Conservation (phyloP, 23 tunicate genomes). For the Halocynthia aurantium region DNA sequence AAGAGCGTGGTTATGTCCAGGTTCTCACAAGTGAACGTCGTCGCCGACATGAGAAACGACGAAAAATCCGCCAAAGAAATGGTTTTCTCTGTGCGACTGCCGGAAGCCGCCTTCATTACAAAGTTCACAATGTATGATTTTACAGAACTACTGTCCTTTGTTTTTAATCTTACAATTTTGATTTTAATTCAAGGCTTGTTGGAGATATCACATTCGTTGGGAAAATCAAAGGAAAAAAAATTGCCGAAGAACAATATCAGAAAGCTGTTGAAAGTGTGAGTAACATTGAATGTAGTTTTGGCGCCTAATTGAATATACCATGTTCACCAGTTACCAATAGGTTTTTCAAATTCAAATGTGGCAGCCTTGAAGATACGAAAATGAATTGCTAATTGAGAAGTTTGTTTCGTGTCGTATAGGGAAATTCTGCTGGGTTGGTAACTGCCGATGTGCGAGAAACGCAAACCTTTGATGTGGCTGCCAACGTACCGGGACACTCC, state of each 20-base stretch:
- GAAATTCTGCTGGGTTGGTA: constrained; percentile 61
- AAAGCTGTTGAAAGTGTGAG: constrained; percentile 49
- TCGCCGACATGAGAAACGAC: background rate
- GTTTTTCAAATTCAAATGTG: too few relatives aligned
- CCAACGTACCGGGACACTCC: constrained; percentile 50
- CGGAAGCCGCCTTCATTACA: constrained; percentile 9
- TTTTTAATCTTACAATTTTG: too few relatives aligned
- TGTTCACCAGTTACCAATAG: background rate
- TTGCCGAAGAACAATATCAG: constrained; percentile 38
- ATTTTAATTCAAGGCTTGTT: constrained; percentile 32
- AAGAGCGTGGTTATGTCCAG: background rate
- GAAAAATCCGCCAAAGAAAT: background rate
- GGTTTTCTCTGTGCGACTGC: constrained; percentile 2
- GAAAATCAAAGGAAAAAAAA: constrained; percentile 42
- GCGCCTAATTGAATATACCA: background rate
- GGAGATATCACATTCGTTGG: constrained; percentile 58
- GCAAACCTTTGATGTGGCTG: constrained; percentile 68
- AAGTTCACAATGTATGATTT: background rate
- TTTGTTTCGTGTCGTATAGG: constrained; percentile 26
- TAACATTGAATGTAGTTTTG: too few relatives aligned
- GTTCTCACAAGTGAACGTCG: background rate
- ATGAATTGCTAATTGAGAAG: too few relatives aligned
- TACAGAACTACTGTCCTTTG: too few relatives aligned
- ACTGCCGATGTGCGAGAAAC: constrained; percentile 46
- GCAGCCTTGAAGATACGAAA: too few relatives aligned